Conservation (phyloP, 1,140 invertebrate species). For the Sitophilus oryzae region DNA sequence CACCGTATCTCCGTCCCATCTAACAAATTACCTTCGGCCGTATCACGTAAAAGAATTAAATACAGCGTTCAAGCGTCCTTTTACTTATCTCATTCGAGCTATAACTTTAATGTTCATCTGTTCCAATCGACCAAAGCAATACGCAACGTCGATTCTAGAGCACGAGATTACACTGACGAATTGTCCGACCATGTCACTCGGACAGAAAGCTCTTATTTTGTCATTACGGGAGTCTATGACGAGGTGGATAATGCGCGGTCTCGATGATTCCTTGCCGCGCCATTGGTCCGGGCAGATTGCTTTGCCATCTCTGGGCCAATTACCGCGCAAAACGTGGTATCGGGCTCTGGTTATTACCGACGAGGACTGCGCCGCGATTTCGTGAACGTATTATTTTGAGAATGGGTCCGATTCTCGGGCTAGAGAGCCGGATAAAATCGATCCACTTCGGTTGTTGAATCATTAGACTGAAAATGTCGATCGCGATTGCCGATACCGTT, state of each 20-base stretch:
- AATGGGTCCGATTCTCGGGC: conserved; percentile 1
- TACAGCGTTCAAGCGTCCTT: conserved; percentile 42
- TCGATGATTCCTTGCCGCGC: conserved; percentile 21
- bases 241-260: conserved; percentile 35
- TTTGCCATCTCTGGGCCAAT: conserved; percentile 26
- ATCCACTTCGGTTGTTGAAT: neutral
- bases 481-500: too few species aligned
- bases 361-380: conserved; percentile 19
- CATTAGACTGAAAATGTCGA: too few species aligned
- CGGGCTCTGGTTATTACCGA: conserved; percentile 25
- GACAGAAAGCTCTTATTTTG: conserved; percentile 40
- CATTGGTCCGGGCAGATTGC: conserved; percentile 31
- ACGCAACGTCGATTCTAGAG: neutral
- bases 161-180: neutral
- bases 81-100: conserved; percentile 43
- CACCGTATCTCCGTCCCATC: conserved; percentile 37
- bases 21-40: conserved; percentile 41
- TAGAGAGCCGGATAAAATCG: too few species aligned
- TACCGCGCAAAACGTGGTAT: conserved; percentile 27
- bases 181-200: conserved; percentile 30
- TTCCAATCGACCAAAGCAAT: conserved; percentile 26
- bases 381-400: conserved; percentile 24
- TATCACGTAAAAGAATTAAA: conserved; percentile 45
- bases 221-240: conserved; percentile 42
- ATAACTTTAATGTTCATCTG: conserved; percentile 41